Evolutionary conservation across 2,888 invertebrate genomes (phyloP).

Genomic region (Melitaea athalia): DNA sequence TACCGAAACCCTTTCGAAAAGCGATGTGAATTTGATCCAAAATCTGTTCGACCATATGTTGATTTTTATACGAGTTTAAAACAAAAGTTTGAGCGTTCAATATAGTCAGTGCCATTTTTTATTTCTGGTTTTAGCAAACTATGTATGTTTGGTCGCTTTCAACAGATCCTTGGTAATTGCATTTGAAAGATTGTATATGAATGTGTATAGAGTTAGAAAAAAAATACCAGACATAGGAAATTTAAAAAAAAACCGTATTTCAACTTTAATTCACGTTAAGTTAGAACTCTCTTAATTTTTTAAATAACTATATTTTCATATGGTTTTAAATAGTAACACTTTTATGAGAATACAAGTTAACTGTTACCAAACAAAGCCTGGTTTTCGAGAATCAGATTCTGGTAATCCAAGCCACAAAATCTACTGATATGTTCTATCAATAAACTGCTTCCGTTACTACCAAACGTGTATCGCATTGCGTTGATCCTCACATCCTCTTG

Average conservation of each 20-base stretch:
- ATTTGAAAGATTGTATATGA: conserved; percentile 13
- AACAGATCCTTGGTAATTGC: conserved; percentile 11
- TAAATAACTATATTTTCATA: no score
- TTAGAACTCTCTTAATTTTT: no score
- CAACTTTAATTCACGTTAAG: not conserved
- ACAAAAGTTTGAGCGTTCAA: conserved; percentile 27
- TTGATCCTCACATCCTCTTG: conserved; percentile 51
- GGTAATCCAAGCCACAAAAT: conserved; percentile 24
- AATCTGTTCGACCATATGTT: conserved; percentile 31
- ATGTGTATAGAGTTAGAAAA: not conserved
- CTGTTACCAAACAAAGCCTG: not conserved
- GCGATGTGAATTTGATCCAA: conserved; percentile 32
- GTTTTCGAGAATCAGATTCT: conserved; percentile 7
- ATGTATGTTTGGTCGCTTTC: conserved; percentile 17
- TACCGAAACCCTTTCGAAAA: conserved; percentile 31
- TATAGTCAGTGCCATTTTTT: conserved; percentile 21
- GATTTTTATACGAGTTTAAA: conserved; percentile 33
- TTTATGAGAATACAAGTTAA: not conserved
- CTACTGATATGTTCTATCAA: conserved; percentile 22
- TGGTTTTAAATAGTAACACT: not conserved
- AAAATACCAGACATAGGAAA: not conserved
- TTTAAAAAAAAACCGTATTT: no score
- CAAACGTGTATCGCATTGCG: conserved; percentile 33
- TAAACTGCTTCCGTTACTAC: conserved; percentile 23
- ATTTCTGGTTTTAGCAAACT: conserved; percentile 24